These are phyloP conservation scores for Cavia aperea DNA, from an alignment of 2,113 vertebrate species.

Conservation along the genomic window DNA sequence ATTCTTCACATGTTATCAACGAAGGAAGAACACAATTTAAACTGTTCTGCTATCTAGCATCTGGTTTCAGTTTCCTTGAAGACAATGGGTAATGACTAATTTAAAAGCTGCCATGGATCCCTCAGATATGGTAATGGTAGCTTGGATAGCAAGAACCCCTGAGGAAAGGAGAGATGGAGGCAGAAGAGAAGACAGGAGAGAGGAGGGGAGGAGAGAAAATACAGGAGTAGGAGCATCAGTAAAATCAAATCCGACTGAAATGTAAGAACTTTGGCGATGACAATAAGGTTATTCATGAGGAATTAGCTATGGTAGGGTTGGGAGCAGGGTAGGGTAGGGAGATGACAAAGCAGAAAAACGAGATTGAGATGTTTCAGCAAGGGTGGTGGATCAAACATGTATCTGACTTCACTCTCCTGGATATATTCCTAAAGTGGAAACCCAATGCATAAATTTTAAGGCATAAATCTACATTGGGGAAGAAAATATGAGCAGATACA, in stretches of 20 bases:
- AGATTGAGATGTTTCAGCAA: background rate
- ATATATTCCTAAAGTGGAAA: background rate
- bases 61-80: slow-evolving; percentile 25
- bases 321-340: background rate
- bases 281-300: background rate
- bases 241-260: background rate
- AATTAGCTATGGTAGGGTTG: background rate
- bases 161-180: background rate
- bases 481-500: background rate
- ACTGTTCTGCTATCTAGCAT: background rate
- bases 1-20: slow-evolving; percentile 69
- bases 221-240: background rate
- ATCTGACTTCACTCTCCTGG: background rate
- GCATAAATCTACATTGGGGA: background rate
- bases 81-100: background rate
- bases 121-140: background rate
- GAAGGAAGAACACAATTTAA: slow-evolving; percentile 53
- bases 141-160: background rate
- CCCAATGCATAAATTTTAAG: background rate
- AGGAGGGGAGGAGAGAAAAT: background rate
- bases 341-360: background rate
- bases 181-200: background rate
- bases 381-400: background rate
- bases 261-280: background rate
- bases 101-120: background rate